These are phyloP conservation scores for Drosophila trapezifrons DNA, from an alignment of 1,140 invertebrate genomes.

Conservation along the genomic window DNA sequence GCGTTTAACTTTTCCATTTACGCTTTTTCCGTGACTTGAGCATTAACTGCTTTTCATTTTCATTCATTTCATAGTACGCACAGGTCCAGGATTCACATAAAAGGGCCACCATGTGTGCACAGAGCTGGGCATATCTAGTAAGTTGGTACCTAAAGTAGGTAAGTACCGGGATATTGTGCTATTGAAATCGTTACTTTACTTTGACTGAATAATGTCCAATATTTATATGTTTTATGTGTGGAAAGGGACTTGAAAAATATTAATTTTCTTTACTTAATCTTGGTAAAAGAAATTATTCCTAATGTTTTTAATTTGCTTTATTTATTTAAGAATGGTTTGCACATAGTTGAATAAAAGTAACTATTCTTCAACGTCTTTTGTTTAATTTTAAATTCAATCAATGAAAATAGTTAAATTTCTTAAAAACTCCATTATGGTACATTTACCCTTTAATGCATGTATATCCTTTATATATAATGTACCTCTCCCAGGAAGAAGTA, in stretches of 20 bases:
- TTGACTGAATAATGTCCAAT: no score
- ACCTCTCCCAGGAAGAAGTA: not conserved
- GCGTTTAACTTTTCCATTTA: conserved; percentile 82
- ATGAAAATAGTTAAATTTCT: not conserved
- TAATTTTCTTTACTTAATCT: no score
- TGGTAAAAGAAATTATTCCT: no score
- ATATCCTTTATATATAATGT: no score
- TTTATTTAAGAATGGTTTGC: no score
- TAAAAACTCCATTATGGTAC: not conserved
- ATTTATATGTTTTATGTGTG: no score
- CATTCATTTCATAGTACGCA: conserved; percentile 72
- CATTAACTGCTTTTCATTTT: conserved; percentile 82
- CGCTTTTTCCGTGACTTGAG: conserved; percentile 83
- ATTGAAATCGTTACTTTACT: not conserved
- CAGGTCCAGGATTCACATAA: conserved; percentile 32
- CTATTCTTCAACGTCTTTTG: no score
- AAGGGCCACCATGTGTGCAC: conserved; percentile 24
- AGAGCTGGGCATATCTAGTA: not conserved
- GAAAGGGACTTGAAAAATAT: no score
- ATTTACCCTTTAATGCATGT: not conserved
- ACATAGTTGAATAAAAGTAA: no score
- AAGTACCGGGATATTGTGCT: not conserved
- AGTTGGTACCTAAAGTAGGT: not conserved
- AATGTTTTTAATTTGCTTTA: no score
- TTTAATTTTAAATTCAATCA: no score